phyloP scores from a whole-genome alignment of 2,113 vertebrate genomes.

The Blennius ocellaris region DNA sequence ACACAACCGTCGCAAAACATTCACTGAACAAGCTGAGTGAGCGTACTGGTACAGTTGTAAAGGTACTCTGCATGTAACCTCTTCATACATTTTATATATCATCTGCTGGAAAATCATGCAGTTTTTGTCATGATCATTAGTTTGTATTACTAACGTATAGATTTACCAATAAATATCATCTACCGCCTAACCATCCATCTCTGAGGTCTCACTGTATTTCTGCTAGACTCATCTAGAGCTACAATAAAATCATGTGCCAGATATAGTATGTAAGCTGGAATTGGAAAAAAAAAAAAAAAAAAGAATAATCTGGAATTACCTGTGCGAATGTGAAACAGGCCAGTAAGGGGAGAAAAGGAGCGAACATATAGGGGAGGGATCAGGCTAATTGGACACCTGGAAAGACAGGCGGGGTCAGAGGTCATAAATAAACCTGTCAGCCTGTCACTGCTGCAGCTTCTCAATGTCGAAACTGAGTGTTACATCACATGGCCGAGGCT shows the following conservation, averaged over 20 bases:
- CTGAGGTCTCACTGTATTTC: too few species aligned
- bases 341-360: background rate
- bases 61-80: too few species aligned
- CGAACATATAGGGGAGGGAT: background rate
- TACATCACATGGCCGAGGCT: conserved; percentile 18
- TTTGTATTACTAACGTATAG: too few species aligned
- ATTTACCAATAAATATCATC: too few species aligned
- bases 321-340: conserved; percentile 16
- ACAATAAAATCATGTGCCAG: background rate
- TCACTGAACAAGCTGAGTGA: too few species aligned
- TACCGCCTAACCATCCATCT: too few species aligned
- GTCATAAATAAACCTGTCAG: conserved; percentile 47
- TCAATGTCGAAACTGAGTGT: conserved; percentile 18
- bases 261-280: background rate
- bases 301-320: conserved; percentile 24
- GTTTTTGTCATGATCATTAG: too few species aligned
- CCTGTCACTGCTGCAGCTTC: conserved; percentile 42
- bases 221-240: conserved; percentile 23
- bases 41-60: too few species aligned
- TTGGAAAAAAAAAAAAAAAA: background rate
- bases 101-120: too few species aligned
- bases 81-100: too few species aligned
- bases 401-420: conserved; percentile 43
- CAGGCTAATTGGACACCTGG: conserved; percentile 34
- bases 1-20: too few species aligned